A percentile compares a stretch with the other conserved stretches of the same genome.
Conservation (phyloP, 1,140 invertebrate species). For the Drepana arcuata region DNA sequence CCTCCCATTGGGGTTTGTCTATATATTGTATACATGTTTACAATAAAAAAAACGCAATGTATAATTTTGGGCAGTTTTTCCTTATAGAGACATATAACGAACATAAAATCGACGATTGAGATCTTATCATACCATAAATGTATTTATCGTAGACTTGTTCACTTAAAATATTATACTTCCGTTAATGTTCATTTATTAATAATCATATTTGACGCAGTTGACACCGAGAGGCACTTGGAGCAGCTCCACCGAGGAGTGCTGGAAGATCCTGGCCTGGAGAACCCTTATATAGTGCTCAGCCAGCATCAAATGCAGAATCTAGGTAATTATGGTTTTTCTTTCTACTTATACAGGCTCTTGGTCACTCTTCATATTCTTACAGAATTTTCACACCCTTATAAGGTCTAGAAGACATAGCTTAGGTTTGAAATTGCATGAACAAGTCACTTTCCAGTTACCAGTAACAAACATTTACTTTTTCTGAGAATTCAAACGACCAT, state of each 20-base stretch:
- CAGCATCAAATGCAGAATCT: constrained; percentile 66
- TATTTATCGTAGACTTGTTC: too few relatives aligned
- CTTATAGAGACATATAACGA: too few relatives aligned
- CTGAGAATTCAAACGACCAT: background rate
- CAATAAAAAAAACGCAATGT: too few relatives aligned
- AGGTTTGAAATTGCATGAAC: background rate
- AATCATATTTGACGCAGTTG: too few relatives aligned
- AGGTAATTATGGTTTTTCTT: constrained; percentile 24
- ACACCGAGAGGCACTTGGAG: constrained; percentile 41
- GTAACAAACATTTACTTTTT: background rate
- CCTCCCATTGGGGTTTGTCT: too few relatives aligned
- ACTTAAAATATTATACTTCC: too few relatives aligned
- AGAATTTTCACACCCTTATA: background rate
- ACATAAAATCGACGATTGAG: too few relatives aligned
- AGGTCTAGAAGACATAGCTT: background rate
- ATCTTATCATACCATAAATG: too few relatives aligned
- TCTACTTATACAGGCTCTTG: too few relatives aligned
- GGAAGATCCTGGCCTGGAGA: constrained; percentile 36
- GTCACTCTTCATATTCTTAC: background rate
- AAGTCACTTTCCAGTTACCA: background rate
- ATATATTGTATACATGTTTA: too few relatives aligned
- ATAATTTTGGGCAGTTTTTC: too few relatives aligned
- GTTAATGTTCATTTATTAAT: too few relatives aligned
- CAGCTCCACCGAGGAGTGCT: constrained; percentile 50
- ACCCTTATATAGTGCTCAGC: constrained; percentile 52